A percentile compares a stretch with the other conserved stretches of the same genome.
These are phyloP conservation scores for Petrocephalus microphthalmus DNA, from an alignment of 2,113 vertebrate genomes.

Conservation along the genomic window DNA sequence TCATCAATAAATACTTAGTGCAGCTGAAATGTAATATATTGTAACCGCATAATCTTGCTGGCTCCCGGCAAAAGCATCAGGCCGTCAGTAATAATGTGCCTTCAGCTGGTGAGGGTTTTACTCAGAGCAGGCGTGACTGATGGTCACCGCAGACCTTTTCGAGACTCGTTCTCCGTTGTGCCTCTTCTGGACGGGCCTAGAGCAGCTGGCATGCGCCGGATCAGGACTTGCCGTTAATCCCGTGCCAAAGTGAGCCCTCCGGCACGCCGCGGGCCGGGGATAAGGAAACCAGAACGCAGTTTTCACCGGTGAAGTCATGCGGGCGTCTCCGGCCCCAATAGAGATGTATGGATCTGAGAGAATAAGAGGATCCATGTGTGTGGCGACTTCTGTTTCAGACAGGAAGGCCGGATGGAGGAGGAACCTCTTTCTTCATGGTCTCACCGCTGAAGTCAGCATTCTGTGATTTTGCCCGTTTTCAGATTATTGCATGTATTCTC, in stretches of 20 bases:
- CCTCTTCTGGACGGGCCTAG: neutral
- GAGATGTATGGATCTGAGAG: constrained; percentile 12
- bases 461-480: neutral
- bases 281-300: constrained; percentile 2
- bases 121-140: neutral
- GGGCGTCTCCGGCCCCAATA: neutral
- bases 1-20: constrained; percentile 10
- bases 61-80: neutral
- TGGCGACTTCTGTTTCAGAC: neutral
- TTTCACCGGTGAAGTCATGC: constrained; percentile 16
- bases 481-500: neutral
- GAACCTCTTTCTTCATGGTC: neutral
- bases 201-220: neutral
- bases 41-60: neutral
- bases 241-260: neutral
- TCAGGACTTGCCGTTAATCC: neutral
- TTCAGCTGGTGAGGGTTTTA: constrained; percentile 5
- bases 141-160: neutral
- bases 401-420: neutral
- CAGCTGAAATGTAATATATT: constrained; percentile 3
- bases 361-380: neutral
- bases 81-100: neutral
- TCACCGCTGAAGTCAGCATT: neutral
- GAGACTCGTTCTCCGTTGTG: neutral
- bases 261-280: neutral